A percentile compares a stretch with the other conserved stretches of the same genome.
phyloP scores from a whole-genome alignment of 2,113 vertebrate species.

The Puma concolor region DNA sequence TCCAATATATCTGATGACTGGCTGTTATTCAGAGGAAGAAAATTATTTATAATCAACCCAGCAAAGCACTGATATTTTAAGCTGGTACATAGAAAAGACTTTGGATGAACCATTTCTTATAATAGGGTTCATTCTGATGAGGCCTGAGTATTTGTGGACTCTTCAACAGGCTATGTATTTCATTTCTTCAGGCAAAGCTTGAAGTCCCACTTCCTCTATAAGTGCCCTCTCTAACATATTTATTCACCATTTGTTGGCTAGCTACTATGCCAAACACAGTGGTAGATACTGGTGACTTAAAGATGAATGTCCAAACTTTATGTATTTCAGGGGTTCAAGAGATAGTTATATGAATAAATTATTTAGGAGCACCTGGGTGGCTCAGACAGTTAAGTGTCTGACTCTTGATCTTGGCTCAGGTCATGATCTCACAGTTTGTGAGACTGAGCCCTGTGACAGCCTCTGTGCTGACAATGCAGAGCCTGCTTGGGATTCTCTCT shows the following conservation, averaged over 20 bases:
- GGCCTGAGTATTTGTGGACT: neutral
- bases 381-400: too few relatives aligned
- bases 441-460: too few relatives aligned
- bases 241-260: neutral
- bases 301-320: neutral
- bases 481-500: too few relatives aligned
- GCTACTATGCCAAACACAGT: neutral
- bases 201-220: neutral
- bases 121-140: neutral
- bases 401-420: too few relatives aligned
- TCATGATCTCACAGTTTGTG: too few relatives aligned
- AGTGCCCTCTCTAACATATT: neutral
- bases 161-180: neutral
- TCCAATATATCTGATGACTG: neutral
- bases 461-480: too few relatives aligned
- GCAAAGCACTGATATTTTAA: slow-evolving; percentile 16
- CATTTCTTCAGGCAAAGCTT: neutral
- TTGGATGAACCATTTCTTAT: neutral
- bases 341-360: neutral
- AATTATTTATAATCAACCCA: neutral
- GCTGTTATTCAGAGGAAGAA: slow-evolving; percentile 2
- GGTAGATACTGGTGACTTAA: neutral
- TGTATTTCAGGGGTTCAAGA: neutral
- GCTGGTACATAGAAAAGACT: neutral
- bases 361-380: neutral